Percentiles rank a stretch among this genome's conserved stretches.
These are phyloP conservation scores for Epinephelus moara DNA, from an alignment of 2,113 vertebrate genomes.

Conservation along the genomic window DNA sequence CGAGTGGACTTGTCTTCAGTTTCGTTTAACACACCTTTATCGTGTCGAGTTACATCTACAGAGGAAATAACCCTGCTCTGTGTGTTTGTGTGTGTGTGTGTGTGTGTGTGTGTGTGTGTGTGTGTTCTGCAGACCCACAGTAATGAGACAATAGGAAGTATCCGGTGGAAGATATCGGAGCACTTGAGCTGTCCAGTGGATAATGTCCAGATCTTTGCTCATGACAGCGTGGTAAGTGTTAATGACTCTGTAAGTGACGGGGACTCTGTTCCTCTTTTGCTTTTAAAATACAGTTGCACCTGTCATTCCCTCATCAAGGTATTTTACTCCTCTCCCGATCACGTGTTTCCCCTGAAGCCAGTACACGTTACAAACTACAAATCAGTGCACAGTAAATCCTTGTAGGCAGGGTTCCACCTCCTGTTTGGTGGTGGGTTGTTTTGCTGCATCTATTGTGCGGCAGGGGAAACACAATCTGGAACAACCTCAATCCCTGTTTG, in stretches of 20 bases:
- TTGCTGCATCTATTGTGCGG: background rate
- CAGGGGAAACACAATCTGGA: slow-evolving; percentile 45
- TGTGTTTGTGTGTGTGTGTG: slow-evolving; percentile 19
- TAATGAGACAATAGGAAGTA: slow-evolving; percentile 96
- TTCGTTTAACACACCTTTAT: background rate
- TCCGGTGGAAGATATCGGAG: slow-evolving; percentile 98
- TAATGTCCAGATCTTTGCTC: slow-evolving; percentile 99
- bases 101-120: slow-evolving; percentile 58
- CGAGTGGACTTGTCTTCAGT: no score
- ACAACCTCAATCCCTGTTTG: slow-evolving; percentile 15
- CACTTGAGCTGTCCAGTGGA: slow-evolving; percentile 96
- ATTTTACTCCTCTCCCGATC: slow-evolving; percentile 20
- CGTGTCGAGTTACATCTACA: background rate
- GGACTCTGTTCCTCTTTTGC: background rate
- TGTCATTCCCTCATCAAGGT: slow-evolving; percentile 29
- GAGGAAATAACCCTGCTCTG: background rate
- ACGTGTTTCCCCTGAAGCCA: slow-evolving; percentile 47
- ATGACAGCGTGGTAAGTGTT: slow-evolving; percentile 94
- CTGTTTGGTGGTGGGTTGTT: background rate
- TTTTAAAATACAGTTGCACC: slow-evolving; percentile 7
- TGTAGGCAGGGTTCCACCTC: background rate
- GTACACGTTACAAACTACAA: background rate
- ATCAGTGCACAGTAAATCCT: slow-evolving; percentile 2
- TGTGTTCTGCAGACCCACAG: slow-evolving; percentile 92
- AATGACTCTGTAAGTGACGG: background rate